Base-by-base conservation (phyloP, 2,113 vertebrate genomes). In the Bettongia penicillata region DNA sequence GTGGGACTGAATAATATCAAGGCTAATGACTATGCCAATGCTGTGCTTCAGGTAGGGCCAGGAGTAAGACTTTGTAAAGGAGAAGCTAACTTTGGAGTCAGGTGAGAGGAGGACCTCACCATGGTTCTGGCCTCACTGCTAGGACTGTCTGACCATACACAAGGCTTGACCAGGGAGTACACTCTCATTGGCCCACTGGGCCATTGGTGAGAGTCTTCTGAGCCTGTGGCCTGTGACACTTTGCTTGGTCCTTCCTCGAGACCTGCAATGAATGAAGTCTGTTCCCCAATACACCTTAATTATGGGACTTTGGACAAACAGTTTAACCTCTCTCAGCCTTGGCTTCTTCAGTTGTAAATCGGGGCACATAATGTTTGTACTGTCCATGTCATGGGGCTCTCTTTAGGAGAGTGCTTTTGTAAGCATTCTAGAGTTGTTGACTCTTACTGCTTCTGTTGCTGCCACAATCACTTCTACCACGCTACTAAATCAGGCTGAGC, bases 1-100 rank as follows among this genome's bases (percentile, higher is more conserved):
- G 99, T 99, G 94, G 99, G 99, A 10, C 99, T 99, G 97, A 99
- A 99, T 98, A 99, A 99, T 97, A 99, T 99, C 97, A 99, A 99
- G 98, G 99, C 99, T 96, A 99, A 99, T 0, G 99, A 99, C 98
- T 99, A 99, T 0, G 99, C 99, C 96, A 99, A 99, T 0, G 99
- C 99, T 0, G 99, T 99, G 51, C 98, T 99, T 26, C 99, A 99
- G 99, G 99, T 99, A 98, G 96, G 68, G 53, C 9, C 53, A 53
- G 53, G 53, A 55, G 53, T 53, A 23, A 53, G 53, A 53, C 52
- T 53, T 23, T 23, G 23, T 24, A 53, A 53, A 53, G 24, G 53
- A 55, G 53, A 55, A 7, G 25, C 24, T 55, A 55, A 55, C 53
- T 55, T 55, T 26, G 53, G 53, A 26, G 24, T 26, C 53, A 55